phyloP scores from a whole-genome alignment of 2,888 invertebrate species.

The Podotricha telesiphe region DNA sequence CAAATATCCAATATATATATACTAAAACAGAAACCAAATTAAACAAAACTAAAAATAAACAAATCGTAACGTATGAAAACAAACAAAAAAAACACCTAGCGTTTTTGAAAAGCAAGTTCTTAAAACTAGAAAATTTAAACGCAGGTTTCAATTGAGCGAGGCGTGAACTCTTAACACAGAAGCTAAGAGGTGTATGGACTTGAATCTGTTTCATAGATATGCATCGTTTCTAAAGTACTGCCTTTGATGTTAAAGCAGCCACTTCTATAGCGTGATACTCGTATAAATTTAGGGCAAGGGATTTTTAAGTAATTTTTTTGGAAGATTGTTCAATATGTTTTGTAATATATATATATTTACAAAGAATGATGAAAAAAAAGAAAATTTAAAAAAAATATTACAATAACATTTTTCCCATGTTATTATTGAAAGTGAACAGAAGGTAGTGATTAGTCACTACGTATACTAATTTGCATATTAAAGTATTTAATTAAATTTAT shows the following conservation, averaged over 20 bases:
- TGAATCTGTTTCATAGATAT: constrained; percentile 44
- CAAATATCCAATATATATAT: neutral
- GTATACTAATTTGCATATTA: no score
- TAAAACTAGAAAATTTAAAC: constrained; percentile 23
- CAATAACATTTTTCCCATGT: no score
- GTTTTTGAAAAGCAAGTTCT: constrained; percentile 18
- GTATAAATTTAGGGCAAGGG: constrained; percentile 49
- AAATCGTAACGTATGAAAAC: no score
- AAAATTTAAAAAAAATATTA: no score
- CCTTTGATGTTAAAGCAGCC: constrained; percentile 70
- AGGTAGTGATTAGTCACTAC: no score
- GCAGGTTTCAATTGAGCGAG: constrained; percentile 32
- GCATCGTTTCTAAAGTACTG: constrained; percentile 55
- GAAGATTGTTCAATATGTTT: neutral
- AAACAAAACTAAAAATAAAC: neutral
- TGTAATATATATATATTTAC: neutral
- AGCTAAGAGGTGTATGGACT: constrained; percentile 36
- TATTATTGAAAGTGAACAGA: no score
- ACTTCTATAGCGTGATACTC: constrained; percentile 60
- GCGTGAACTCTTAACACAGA: constrained; percentile 36
- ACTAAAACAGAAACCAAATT: neutral
- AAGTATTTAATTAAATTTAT: no score
- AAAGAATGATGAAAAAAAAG: no score
- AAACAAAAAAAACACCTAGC: neutral
- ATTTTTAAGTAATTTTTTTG: constrained; percentile 28